phyloP scores from a whole-genome alignment of 2,888 invertebrate species.

The Coenonympha arcania region DNA sequence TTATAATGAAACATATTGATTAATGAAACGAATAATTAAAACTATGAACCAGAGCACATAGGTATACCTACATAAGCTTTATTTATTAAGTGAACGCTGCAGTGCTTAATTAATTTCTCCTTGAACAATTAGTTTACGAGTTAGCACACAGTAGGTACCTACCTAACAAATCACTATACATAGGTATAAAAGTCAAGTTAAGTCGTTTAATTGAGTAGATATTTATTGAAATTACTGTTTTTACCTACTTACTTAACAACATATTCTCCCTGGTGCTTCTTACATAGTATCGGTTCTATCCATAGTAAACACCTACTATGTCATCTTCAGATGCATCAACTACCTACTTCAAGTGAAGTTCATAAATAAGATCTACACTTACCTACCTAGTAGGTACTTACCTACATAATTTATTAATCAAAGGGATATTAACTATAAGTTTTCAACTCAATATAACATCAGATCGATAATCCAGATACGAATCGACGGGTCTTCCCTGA shows the following conservation, averaged over 20 bases:
- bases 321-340: too few species aligned
- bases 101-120: background rate
- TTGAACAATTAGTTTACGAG: background rate
- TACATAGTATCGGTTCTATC: too few species aligned
- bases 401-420: background rate
- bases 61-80: background rate
- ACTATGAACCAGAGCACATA: constrained; percentile 5
- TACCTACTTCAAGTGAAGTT: too few species aligned
- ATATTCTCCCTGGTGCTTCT: too few species aligned
- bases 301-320: too few species aligned
- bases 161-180: too few species aligned
- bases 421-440: background rate
- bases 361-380: background rate
- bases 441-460: constrained; percentile 5
- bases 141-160: background rate
- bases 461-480: constrained; percentile 24
- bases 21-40: constrained; percentile 27
- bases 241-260: too few species aligned
- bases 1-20: constrained; percentile 26
- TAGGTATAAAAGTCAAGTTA: too few species aligned
- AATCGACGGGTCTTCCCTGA: constrained; percentile 29
- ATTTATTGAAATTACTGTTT: too few species aligned
- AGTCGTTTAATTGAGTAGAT: too few species aligned
- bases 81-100: background rate
- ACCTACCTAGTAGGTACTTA: background rate